Evolutionary conservation across 2,797 vertebrate species (phyloP).

Genomic region (Carcharodon carcharias): DNA sequence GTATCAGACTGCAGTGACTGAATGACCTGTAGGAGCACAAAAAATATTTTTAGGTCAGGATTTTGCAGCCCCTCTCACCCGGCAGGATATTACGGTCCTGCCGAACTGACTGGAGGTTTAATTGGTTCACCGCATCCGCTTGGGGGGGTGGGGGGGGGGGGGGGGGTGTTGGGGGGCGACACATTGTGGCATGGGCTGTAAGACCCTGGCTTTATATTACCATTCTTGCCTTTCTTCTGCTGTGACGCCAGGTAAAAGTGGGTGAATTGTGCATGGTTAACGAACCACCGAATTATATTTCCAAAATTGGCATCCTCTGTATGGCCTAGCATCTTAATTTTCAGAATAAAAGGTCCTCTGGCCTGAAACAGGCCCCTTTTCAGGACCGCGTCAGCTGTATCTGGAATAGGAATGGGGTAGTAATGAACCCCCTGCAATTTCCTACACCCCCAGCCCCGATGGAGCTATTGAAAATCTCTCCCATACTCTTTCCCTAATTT

Average conservation of each 20-base stretch:
- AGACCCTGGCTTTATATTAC: background rate
- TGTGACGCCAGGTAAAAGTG: background rate
- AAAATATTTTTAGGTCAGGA: too few species aligned
- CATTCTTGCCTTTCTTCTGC: background rate
- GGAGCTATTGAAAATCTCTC: background rate
- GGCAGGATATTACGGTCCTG: too few species aligned
- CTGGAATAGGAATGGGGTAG: background rate
- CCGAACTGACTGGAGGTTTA: too few species aligned
- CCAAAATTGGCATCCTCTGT: background rate
- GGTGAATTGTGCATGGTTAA: background rate
- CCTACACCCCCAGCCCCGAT: background rate
- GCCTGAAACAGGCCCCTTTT: background rate
- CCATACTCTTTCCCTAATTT: background rate
- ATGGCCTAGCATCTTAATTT: background rate
- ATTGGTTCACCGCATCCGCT: too few species aligned
- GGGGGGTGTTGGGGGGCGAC: too few species aligned
- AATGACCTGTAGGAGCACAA: too few species aligned
- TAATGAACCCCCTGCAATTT: background rate
- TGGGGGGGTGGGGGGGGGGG: too few species aligned
- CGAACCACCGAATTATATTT: background rate
- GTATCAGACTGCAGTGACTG: too few species aligned
- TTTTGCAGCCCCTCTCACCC: too few species aligned
- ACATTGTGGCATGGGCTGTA: too few species aligned
- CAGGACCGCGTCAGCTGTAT: background rate
- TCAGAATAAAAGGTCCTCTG: background rate